These are phyloP conservation scores for Diabrotica undecimpunctata DNA, from an alignment of 1,140 invertebrate genomes.

Conservation along the genomic window DNA sequence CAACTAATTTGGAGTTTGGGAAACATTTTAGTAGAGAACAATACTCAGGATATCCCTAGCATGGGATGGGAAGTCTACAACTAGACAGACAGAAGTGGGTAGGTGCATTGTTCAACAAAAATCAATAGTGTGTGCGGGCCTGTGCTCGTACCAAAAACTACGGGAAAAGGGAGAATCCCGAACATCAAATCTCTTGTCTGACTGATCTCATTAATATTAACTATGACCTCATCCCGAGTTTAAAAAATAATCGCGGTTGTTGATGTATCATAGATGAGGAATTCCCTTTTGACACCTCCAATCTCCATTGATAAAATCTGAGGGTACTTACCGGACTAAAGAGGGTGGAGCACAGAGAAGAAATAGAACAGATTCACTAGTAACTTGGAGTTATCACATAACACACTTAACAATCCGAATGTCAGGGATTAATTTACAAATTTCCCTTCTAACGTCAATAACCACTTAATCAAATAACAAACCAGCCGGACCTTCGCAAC, in stretches of 20 bases:
- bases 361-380: background rate
- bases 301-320: background rate
- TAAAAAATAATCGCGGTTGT: too few relatives aligned
- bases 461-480: background rate
- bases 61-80: too few relatives aligned
- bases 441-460: too few relatives aligned
- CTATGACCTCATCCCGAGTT: too few relatives aligned
- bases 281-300: background rate
- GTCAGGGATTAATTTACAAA: too few relatives aligned
- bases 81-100: background rate
- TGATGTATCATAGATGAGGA: background rate
- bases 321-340: background rate
- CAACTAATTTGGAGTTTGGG: too few relatives aligned
- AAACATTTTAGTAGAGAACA: too few relatives aligned
- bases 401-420: background rate
- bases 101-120: constrained; percentile 9
- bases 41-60: too few relatives aligned
- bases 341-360: background rate
- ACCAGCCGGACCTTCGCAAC: background rate
- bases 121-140: constrained; percentile 15
- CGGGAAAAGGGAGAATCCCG: too few relatives aligned
- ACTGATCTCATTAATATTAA: too few relatives aligned
- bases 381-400: background rate
- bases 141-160: constrained; percentile 8
- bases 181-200: too few relatives aligned